Evolutionary conservation across 2,797 vertebrate species (phyloP).

Genomic region (Tolypeutes matacus): DNA sequence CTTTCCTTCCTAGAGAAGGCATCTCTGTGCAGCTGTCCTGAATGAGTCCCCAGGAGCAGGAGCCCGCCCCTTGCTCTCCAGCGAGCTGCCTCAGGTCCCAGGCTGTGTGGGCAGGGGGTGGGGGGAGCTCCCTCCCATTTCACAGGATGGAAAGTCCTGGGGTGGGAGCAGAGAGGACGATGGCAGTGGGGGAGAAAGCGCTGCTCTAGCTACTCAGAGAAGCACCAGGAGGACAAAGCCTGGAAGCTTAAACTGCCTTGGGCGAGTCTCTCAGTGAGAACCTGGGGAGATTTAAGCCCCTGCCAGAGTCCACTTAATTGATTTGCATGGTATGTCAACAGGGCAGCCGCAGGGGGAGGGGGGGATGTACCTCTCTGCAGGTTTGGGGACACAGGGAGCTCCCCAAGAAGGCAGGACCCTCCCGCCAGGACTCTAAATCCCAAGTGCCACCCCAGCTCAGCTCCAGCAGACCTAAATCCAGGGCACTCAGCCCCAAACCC

Average conservation of each 20-base stretch:
- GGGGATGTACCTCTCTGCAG: neutral
- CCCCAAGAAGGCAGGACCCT: fast-evolving
- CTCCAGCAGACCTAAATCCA: fast-evolving
- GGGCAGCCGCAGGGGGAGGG: too few relatives aligned
- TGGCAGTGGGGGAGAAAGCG: too few relatives aligned
- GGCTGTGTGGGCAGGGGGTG: fast-evolving
- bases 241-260: too few relatives aligned
- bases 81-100: fast-evolving
- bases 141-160: neutral
- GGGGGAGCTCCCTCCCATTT: fast-evolving
- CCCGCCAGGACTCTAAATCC: neutral
- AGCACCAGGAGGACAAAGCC: too few relatives aligned
- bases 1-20: fast-evolving
- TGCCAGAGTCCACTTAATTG: too few relatives aligned
- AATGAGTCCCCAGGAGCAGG: neutral
- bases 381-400: fast-evolving
- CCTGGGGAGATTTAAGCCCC: neutral
- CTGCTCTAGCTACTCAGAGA: too few relatives aligned
- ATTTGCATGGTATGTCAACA: fast-evolving
- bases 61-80: too few relatives aligned
- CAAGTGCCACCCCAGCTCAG: too few relatives aligned
- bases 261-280: fast-evolving
- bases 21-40: fast-evolving
- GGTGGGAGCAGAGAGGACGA: neutral
- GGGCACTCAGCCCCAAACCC: fast-evolving